Evolutionary conservation across 2,888 invertebrate species (phyloP), one percentile per base, ranked within the genome.

Genomic region (Lycophotia porphyrea): DNA sequence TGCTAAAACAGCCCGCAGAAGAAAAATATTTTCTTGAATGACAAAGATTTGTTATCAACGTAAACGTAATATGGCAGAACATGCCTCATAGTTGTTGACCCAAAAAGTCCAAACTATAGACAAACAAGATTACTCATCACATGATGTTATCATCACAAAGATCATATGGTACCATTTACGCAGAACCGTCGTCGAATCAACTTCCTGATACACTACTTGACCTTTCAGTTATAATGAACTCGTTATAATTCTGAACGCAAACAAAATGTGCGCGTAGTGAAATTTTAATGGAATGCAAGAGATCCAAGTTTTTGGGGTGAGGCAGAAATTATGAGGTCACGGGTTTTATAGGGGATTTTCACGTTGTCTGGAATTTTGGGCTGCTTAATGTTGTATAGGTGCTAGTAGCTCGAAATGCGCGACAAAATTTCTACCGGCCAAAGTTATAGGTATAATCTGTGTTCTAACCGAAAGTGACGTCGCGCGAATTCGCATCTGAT

Each of bases 171-270:
- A 71, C 55, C 42, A 85, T 82, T 79, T 72, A 31, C 74, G 65
- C 61, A 73, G 65, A 68, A 60, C 55, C 15, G n/a, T 24, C 52
- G 49, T 71, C 36, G 55, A 80, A 63, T 71, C 68, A 77, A 73
- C 66, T 80, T 63, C 39, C 42, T 71, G 84, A 75, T 85, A 86
- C 72, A 82, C 87, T 78, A 11, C 58, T 80, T 82, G 78, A 86
- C 87, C 82, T 86, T 75, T 69, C 18, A 55, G 70, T 75, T 74
- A 67, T 76, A 80, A 80, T 78, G 76, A 78, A 75, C 80, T 75
- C 80, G 64, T 83, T 82, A 67, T 76, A 55, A 78, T 75, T 73
- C 76, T n/a, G 55, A 13, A 31, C 64, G 63, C 74, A 74, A 73
- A 87, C 72, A 79, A 82, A 63, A 71, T 71, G 34, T 58, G 47